These are phyloP conservation scores for Muntiacus reevesi DNA, from an alignment of 2,113 vertebrate species.

Conservation along the genomic window DNA sequence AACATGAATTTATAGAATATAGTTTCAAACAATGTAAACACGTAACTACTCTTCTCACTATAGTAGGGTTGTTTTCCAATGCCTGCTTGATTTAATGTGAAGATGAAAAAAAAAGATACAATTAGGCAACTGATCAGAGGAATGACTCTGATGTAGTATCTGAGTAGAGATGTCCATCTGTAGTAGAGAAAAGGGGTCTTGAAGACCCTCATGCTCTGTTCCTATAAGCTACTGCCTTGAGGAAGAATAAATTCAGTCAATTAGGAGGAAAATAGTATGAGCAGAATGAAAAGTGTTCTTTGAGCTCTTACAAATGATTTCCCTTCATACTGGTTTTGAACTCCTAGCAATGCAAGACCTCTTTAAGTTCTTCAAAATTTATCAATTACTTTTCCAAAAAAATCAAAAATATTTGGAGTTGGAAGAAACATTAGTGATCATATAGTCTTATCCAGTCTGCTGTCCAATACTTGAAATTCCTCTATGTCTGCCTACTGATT, in stretches of 20 bases:
- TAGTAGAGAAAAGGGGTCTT: not conserved
- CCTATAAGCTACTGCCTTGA: not conserved
- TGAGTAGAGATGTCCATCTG: not conserved
- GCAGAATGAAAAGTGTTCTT: not conserved
- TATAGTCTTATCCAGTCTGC: not conserved
- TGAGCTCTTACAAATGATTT: not conserved
- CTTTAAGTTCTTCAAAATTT: not conserved
- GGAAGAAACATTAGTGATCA: not conserved
- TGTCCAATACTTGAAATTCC: not conserved
- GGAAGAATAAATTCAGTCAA: not conserved
- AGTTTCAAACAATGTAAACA: conserved; percentile 15
- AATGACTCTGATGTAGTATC: not conserved
- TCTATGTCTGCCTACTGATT: not conserved
- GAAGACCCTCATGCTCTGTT: not conserved
- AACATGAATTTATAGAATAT: not conserved
- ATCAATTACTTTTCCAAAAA: not conserved
- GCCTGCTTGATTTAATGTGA: not conserved
- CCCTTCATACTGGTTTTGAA: not conserved
- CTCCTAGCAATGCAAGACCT: not conserved
- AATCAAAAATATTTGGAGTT: not conserved
- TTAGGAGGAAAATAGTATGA: not conserved
- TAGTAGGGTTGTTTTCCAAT: conserved; percentile 8
- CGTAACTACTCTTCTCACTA: not conserved
- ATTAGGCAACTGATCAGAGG: not conserved
- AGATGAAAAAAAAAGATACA: not conserved